Evolutionary conservation across 2,888 invertebrate species (phyloP).

Genomic region (Heliconius sara): DNA sequence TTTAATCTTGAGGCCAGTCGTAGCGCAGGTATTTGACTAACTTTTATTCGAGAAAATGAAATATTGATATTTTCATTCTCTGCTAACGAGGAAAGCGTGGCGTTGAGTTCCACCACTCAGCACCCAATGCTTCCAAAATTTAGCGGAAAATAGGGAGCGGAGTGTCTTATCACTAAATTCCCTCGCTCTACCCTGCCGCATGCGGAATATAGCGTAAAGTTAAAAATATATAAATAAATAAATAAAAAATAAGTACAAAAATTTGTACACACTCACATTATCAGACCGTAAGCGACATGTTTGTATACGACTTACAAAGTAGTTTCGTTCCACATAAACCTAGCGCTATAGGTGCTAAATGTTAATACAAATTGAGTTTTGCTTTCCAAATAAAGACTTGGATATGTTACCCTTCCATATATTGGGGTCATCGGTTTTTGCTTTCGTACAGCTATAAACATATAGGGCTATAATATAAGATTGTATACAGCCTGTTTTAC

Average conservation of each 20-base stretch:
- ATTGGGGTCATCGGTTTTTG: background rate
- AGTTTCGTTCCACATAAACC: constrained; percentile 19
- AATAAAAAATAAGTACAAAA: background rate
- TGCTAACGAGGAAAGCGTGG: too few species aligned
- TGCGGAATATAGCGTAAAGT: too few species aligned
- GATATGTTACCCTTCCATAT: background rate
- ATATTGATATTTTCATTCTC: too few species aligned
- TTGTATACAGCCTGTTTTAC: background rate
- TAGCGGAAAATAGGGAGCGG: too few species aligned
- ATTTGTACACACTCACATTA: background rate
- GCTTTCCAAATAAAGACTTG: background rate
- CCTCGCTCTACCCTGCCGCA: too few species aligned
- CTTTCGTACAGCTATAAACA: background rate
- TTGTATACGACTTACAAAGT: constrained; percentile 25
- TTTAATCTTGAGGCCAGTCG: too few species aligned
- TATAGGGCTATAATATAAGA: background rate
- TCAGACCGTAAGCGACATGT: constrained; percentile 13
- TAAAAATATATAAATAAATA: background rate
- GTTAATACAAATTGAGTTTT: constrained; percentile 10
- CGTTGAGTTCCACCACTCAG: too few species aligned
- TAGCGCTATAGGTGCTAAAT: constrained; percentile 10
- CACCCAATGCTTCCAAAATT: too few species aligned
- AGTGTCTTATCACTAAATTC: too few species aligned
- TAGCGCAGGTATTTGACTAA: too few species aligned
- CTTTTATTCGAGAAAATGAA: too few species aligned